phyloP scores from a whole-genome alignment of 2,888 invertebrate species.

The Nomada lathburiana region DNA sequence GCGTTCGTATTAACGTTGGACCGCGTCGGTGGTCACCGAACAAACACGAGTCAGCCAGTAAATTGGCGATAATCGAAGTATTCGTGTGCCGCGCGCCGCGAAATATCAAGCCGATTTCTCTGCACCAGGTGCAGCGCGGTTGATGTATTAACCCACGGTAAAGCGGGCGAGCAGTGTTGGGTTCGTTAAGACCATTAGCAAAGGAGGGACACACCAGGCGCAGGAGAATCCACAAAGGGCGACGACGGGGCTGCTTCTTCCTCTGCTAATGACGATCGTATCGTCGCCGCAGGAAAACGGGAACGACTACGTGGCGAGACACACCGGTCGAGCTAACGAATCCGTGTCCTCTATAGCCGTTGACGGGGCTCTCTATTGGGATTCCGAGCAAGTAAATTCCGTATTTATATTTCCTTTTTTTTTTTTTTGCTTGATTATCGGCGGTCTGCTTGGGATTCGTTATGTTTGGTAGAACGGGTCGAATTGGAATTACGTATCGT shows the following conservation, averaged over 20 bases:
- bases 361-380: background rate
- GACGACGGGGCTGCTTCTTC: slow-evolving; percentile 61
- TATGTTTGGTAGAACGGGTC: too few species aligned
- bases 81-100: slow-evolving; percentile 36
- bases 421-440: too few species aligned
- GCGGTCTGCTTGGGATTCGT: too few species aligned
- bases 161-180: slow-evolving; percentile 50
- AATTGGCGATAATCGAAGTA: slow-evolving; percentile 65
- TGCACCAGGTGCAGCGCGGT: slow-evolving; percentile 32
- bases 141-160: slow-evolving; percentile 62
- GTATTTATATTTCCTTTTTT: too few species aligned
- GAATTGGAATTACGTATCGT: too few species aligned
- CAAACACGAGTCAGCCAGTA: slow-evolving; percentile 56
- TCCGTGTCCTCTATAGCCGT: slow-evolving; percentile 12
- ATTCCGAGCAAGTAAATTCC: background rate
- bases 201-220: slow-evolving; percentile 64
- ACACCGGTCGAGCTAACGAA: slow-evolving; percentile 45
- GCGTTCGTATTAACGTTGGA: slow-evolving; percentile 30
- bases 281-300: slow-evolving; percentile 47
- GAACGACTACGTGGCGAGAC: slow-evolving; percentile 45
- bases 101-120: slow-evolving; percentile 42
- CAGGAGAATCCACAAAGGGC: slow-evolving; percentile 67
- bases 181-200: slow-evolving; percentile 68
- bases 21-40: slow-evolving; percentile 52
- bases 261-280: slow-evolving; percentile 66